Base-by-base conservation (phyloP, 2,888 invertebrate species). In the Xestia c-nigrum region DNA sequence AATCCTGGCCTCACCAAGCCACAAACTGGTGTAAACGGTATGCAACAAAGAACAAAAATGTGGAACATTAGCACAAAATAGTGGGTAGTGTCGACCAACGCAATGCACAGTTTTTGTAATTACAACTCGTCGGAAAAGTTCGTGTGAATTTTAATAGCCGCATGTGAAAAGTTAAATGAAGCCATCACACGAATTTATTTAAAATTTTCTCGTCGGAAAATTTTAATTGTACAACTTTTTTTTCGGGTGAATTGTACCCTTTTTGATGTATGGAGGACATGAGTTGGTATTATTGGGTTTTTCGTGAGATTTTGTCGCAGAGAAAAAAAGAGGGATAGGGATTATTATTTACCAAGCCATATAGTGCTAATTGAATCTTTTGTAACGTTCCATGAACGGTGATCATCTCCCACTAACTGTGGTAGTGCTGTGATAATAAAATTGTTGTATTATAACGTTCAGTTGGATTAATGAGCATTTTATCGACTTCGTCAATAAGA, bases 151-250 rank as follows among this genome's bases (percentile, higher is more conserved):
- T 85, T 87, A 88, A 88, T 84, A 83, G 89, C 87, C 75, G 80
- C 85, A 83, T 74, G 76, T 71, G 78, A 83, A 85, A 86, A 89
- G 86, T 89, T 88, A 84, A 87, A 88, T 89, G 81, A 89, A 89
- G 82, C 86, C 75, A 74, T 82, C 76, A 76, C 69, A 64, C 71
- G 69, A 78, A 87, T 87, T 84, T 85, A 86, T 86, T 76, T 77
- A 65, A 81, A 85, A 80, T 71, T 63, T 65, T 78, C 65, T 47
- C 71, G 59, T 63, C 50, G 52, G 72, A 70, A 82, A 78, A 71
- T 80, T 87, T 83, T 83, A 78, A 86, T 84, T 84, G 81, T 66
- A 57, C 47, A 82, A 87, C 72, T 83, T 83, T 85, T 81, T 80
- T n/a, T 80, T 63, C 47, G 24, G n/a, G 40, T 10, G 21, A 64